Percentiles rank a stretch among this genome's conserved stretches.
Conservation (phyloP, 2,113 vertebrate genomes). For the Aleadryas rufinucha region DNA sequence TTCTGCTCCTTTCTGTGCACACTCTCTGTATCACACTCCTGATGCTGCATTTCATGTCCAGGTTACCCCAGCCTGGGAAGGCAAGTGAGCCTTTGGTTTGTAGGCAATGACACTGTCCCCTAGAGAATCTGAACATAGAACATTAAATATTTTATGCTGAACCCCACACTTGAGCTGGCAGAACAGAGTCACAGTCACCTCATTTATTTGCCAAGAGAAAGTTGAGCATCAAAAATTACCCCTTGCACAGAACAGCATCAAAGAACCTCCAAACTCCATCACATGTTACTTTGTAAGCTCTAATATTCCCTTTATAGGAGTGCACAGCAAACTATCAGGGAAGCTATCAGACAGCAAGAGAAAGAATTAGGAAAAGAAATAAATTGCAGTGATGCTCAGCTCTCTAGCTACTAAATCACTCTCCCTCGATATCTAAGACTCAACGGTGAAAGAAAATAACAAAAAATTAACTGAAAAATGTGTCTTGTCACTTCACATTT, state of each 20-base stretch:
- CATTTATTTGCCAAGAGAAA: background rate
- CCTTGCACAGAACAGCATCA: background rate
- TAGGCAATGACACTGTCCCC: background rate
- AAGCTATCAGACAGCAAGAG: background rate
- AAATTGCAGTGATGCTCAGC: background rate
- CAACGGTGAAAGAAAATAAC: fast-evolving
- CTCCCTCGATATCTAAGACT: background rate
- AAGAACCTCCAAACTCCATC: background rate
- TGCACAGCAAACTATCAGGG: background rate
- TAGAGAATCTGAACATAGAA: background rate
- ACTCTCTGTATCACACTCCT: background rate
- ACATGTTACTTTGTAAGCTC: background rate
- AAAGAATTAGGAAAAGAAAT: background rate
- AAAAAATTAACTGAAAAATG: background rate
- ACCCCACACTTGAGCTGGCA: background rate
- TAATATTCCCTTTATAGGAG: background rate
- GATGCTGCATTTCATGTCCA: background rate
- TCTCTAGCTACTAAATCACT: background rate
- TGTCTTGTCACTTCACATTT: background rate
- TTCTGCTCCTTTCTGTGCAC: background rate
- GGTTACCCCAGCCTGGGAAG: background rate
- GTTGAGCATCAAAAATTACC: background rate
- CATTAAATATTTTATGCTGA: background rate
- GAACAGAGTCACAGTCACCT: background rate
- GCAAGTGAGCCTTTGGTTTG: background rate